phyloP scores from a whole-genome alignment of 2,113 vertebrate species.

The Myocastor coypus region DNA sequence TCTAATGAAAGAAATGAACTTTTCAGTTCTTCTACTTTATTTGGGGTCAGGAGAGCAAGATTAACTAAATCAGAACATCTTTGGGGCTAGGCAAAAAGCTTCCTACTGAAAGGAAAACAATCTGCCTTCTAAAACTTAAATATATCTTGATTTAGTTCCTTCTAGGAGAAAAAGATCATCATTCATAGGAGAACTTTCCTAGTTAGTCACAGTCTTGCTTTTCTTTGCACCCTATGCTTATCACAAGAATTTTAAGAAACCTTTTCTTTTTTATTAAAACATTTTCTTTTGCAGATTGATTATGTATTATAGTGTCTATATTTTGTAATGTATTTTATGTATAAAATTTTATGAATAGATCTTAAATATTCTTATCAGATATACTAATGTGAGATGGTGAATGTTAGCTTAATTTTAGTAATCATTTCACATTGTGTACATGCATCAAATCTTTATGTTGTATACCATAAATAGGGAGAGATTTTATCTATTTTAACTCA shows the following conservation, averaged over 20 bases:
- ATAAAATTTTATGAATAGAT: background rate
- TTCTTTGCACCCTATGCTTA: background rate
- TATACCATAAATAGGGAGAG: background rate
- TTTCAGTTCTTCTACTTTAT: background rate
- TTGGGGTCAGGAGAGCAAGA: background rate
- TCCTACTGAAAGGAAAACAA: background rate
- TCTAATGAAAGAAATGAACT: background rate
- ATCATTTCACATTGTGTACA: background rate
- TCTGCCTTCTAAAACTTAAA: background rate
- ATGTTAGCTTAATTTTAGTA: background rate
- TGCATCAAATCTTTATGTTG: background rate
- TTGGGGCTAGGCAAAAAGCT: background rate
- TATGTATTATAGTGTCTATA: background rate
- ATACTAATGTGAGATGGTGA: background rate
- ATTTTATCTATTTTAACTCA: background rate
- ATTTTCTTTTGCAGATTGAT: background rate
- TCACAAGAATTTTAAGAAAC: background rate
- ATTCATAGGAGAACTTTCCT: background rate
- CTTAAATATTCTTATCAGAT: background rate
- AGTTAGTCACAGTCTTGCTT: background rate
- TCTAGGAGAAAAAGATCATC: background rate
- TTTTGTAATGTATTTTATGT: background rate
- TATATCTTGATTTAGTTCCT: background rate
- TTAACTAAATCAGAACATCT: conserved; percentile 1
- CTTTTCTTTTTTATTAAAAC: background rate